Evolutionary conservation across 2,113 vertebrate species (phyloP).

Genomic region (Morone chrysops): DNA sequence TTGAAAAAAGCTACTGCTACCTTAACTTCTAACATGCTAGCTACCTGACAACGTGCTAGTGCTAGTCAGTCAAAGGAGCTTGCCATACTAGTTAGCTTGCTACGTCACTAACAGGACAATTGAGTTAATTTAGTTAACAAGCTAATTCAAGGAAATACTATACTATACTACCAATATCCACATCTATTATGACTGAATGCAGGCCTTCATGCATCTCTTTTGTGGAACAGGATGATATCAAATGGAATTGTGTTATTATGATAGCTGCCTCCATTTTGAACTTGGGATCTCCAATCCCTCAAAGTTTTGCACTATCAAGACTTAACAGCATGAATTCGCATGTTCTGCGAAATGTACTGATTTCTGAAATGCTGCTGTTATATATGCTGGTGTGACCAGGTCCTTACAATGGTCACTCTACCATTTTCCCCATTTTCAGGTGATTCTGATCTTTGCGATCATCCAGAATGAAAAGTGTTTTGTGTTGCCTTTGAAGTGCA

Average conservation of each 20-base stretch:
- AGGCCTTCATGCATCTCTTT: neutral
- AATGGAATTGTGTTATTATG: neutral
- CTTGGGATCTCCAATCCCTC: neutral
- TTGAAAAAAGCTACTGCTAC: neutral
- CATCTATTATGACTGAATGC: neutral
- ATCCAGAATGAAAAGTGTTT: conserved; percentile 13
- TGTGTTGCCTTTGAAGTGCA: conserved; percentile 11
- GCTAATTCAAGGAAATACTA: neutral
- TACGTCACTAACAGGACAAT: neutral
- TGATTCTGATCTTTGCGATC: neutral
- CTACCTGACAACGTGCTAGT: neutral
- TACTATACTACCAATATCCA: too few relatives aligned
- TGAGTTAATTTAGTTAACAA: neutral
- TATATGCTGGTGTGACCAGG: conserved; percentile 7
- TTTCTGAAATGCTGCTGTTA: neutral
- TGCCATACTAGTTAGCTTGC: neutral
- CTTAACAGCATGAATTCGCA: neutral
- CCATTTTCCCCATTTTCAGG: neutral
- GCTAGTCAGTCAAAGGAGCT: neutral
- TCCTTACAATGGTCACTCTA: neutral
- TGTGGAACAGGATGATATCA: neutral
- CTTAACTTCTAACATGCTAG: neutral
- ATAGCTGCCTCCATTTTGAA: neutral
- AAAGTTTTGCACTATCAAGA: neutral
- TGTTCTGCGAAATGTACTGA: neutral